These are phyloP conservation scores for Macrochelys suwanniensis DNA, from an alignment of 2,797 vertebrate species.

Conservation along the genomic window DNA sequence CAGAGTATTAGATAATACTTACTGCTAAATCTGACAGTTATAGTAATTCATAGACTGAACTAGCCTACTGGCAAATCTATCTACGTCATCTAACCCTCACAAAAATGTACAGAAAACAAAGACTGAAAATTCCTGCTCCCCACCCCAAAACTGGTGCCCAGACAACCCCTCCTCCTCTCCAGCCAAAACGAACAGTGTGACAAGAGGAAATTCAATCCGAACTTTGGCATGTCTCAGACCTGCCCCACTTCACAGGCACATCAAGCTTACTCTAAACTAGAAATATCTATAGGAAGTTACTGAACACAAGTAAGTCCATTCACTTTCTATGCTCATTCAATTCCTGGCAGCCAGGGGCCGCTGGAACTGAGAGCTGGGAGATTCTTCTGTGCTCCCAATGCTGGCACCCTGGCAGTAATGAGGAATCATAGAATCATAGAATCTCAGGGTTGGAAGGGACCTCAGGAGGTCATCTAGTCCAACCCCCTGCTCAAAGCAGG, in stretches of 20 bases:
- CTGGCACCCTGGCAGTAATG: background rate
- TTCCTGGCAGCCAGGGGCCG: background rate
- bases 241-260: background rate
- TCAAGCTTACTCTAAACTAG: background rate
- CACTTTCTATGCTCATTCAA: background rate
- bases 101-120: background rate
- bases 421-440: no score
- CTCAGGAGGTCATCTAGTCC: no score
- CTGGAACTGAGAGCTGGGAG: background rate
- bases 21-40: background rate
- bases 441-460: no score
- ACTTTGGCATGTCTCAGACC: background rate
- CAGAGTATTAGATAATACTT: background rate
- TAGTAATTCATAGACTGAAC: background rate
- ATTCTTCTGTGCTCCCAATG: background rate
- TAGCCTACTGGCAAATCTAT: background rate
- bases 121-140: background rate
- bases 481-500: no score
- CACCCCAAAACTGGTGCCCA: background rate
- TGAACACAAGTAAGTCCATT: background rate
- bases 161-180: background rate
- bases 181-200: accelerated
- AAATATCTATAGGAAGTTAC: background rate
- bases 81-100: background rate
- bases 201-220: background rate